Evolutionary conservation across 2,113 vertebrate genomes (phyloP).

Genomic region (Urocynchramus pylzowi): DNA sequence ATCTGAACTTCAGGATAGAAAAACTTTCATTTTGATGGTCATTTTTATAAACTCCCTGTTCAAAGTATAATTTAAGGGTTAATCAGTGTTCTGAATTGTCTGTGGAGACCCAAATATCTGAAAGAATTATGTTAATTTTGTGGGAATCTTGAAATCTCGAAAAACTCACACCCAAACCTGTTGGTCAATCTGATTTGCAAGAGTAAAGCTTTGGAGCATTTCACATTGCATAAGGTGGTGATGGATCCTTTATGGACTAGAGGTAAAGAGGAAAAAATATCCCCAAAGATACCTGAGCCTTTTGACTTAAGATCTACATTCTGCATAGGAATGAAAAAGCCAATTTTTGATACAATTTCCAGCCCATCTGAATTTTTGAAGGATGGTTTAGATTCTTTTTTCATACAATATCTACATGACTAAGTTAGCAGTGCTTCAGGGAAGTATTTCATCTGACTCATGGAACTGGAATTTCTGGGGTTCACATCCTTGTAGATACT

Average conservation of each 20-base stretch:
- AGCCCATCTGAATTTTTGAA: background rate
- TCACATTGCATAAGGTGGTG: background rate
- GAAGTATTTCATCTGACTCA: background rate
- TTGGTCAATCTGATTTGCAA: background rate
- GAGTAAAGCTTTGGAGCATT: background rate
- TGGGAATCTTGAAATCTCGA: background rate
- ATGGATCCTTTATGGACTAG: background rate
- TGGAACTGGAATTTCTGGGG: background rate
- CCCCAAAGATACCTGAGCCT: background rate
- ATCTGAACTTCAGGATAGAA: background rate
- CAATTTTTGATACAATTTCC: background rate
- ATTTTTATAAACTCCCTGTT: background rate
- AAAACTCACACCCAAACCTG: fast-evolving
- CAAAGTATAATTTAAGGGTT: background rate
- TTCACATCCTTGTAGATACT: background rate
- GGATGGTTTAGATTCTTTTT: background rate
- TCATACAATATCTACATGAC: background rate
- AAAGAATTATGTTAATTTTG: background rate
- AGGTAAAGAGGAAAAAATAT: background rate
- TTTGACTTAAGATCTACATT: background rate
- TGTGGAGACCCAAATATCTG: background rate
- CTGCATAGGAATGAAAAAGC: background rate
- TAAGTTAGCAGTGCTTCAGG: background rate
- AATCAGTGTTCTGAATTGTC: background rate
- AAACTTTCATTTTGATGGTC: background rate